phyloP scores from a whole-genome alignment of 1,140 invertebrate species.

The Maniola jurtina region DNA sequence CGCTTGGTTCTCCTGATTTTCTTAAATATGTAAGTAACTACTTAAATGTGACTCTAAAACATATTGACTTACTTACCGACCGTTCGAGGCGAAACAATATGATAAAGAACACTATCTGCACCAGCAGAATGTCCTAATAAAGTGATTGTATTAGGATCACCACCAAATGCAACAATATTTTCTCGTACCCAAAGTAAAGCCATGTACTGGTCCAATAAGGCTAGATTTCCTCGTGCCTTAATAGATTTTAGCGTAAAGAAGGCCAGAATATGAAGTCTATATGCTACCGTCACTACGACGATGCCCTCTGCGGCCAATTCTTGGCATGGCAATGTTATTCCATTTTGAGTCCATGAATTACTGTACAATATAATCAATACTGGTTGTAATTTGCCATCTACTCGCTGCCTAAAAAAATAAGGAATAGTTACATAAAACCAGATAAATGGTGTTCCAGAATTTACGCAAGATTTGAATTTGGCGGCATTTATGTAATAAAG shows the following conservation, averaged over 20 bases:
- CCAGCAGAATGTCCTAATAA: conserved; percentile 85
- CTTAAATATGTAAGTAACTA: no score
- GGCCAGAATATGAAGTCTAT: conserved; percentile 83
- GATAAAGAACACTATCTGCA: conserved; percentile 80
- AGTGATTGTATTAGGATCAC: conserved; percentile 84
- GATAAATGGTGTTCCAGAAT: not conserved
- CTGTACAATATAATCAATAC: conserved; percentile 81
- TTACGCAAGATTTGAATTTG: no score
- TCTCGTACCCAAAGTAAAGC: conserved; percentile 85
- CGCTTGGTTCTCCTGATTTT: no score
- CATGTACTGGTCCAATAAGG: conserved; percentile 85
- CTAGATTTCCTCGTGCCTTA: conserved; percentile 82
- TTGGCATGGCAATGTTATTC: conserved; percentile 78
- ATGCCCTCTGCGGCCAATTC: conserved; percentile 83
- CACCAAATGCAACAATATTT: conserved; percentile 86
- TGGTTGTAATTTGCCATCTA: conserved; percentile 79
- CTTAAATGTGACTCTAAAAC: no score
- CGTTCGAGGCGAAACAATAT: conserved; percentile 81
- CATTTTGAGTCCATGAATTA: conserved; percentile 68
- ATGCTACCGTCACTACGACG: conserved; percentile 82
- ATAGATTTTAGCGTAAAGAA: conserved; percentile 84
- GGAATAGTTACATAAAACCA: not conserved
- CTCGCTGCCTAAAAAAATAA: conserved; percentile 72
- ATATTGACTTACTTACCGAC: conserved; percentile 79
- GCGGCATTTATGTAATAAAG: no score